phyloP scores from a whole-genome alignment of 1,140 invertebrate species.

The Ceratitis capitata region DNA sequence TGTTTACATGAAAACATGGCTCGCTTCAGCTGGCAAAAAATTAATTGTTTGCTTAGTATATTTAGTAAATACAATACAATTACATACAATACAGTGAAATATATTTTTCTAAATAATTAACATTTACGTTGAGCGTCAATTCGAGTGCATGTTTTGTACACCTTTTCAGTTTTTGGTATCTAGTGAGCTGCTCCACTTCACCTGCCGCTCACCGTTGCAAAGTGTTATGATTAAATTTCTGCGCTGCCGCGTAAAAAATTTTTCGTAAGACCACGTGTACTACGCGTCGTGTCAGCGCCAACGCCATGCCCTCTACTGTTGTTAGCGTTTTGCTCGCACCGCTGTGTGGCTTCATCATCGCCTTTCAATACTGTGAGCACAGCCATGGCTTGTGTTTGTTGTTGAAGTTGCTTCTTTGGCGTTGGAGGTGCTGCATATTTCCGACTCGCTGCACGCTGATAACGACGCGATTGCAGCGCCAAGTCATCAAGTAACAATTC shows the following conservation, averaged over 20 bases:
- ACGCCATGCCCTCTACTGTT: background rate
- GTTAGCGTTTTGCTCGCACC: background rate
- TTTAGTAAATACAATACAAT: slow-evolving; percentile 17
- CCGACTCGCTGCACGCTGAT: background rate
- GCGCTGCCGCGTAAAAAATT: slow-evolving; percentile 3
- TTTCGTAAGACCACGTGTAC: background rate
- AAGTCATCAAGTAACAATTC: slow-evolving; percentile 59
- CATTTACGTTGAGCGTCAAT: background rate
- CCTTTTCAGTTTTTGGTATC: too few relatives aligned
- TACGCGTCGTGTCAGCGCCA: slow-evolving; percentile 8
- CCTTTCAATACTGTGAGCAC: too few relatives aligned
- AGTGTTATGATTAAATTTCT: background rate
- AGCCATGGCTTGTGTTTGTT: background rate
- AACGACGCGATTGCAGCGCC: slow-evolving; percentile 52
- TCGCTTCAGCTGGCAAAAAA: background rate
- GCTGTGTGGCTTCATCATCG: background rate
- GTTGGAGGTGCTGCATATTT: background rate
- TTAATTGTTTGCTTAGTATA: slow-evolving; percentile 14
- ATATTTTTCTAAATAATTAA: slow-evolving; percentile 15
- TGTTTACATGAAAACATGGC: slow-evolving; percentile 24
- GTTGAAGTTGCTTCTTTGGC: background rate
- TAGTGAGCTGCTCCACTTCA: background rate
- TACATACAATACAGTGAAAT: background rate
- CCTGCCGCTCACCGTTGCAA: background rate
- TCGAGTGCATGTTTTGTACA: background rate